Evolutionary conservation across 2,797 vertebrate genomes (phyloP).

Genomic region (Spinus pinus): DNA sequence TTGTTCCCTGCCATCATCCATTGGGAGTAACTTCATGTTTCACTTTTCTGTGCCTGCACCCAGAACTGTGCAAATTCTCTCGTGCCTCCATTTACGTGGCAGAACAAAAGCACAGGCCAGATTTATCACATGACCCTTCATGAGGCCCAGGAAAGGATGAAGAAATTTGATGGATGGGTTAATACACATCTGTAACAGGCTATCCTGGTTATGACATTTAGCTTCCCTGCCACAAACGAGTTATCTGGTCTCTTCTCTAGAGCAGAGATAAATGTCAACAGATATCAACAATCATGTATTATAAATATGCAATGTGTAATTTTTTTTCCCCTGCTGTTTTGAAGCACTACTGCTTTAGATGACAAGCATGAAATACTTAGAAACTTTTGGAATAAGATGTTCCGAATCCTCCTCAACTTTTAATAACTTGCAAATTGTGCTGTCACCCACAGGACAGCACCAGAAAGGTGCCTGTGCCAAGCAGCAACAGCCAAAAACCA

Average conservation of each 20-base stretch:
- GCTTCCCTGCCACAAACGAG: background rate
- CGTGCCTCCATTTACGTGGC: fast-evolving
- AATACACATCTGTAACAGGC: background rate
- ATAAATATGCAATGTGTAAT: constrained; percentile 2
- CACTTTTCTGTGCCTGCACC: background rate
- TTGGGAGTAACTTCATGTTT: fast-evolving
- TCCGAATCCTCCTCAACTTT: constrained; percentile 45
- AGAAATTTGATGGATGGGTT: constrained; percentile 33
- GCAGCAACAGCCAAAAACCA: background rate
- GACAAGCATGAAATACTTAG: constrained; percentile 43
- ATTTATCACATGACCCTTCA: background rate
- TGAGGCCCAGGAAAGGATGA: background rate
- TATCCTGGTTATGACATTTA: constrained; percentile 27
- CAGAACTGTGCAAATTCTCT: fast-evolving
- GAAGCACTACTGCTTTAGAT: constrained; percentile 16
- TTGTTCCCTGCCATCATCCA: background rate
- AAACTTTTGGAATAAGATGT: background rate
- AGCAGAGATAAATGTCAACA: constrained; percentile 42
- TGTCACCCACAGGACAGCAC: constrained; percentile 17
- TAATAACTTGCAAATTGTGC: constrained; percentile 2
- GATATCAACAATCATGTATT: constrained; percentile 42
- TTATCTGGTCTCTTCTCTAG: background rate
- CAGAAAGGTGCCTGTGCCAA: background rate
- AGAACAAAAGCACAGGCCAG: background rate
- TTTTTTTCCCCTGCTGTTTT: constrained; percentile 28